A percentile compares a stretch with the other conserved stretches of the same genome.
Evolutionary conservation across 2,888 invertebrate genomes (phyloP).

Genomic region (Xanthorhoe spadicearia): DNA sequence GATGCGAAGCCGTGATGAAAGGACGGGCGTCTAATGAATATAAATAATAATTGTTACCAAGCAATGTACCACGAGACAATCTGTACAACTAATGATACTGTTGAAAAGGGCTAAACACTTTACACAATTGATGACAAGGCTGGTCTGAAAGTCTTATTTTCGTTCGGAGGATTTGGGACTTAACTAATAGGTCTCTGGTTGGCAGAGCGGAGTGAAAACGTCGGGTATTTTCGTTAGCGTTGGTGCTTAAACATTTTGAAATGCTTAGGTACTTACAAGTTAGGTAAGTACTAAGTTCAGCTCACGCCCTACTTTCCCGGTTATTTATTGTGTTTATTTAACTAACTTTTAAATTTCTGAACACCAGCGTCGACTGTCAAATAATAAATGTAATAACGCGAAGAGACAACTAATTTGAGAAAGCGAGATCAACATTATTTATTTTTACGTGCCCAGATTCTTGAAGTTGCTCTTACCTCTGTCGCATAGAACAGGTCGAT

Average conservation of each 20-base stretch:
- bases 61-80: conserved; percentile 61
- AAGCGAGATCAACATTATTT: background rate
- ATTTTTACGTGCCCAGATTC: background rate
- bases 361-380: background rate
- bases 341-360: conserved; percentile 2
- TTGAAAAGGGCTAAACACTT: conserved; percentile 35
- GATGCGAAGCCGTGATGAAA: conserved; percentile 69
- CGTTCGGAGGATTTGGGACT: conserved; percentile 15
- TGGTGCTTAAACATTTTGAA: conserved; percentile 10
- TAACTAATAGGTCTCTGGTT: conserved; percentile 19
- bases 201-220: conserved; percentile 12
- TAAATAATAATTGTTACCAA: conserved; percentile 71
- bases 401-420: background rate
- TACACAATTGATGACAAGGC: conserved; percentile 18
- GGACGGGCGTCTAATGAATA: conserved; percentile 72
- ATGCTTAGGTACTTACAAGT: conserved; percentile 1
- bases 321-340: background rate
- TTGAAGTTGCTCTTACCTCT: conserved; percentile 1
- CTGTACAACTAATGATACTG: conserved; percentile 46
- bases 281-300: conserved; percentile 8
- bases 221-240: conserved; percentile 3
- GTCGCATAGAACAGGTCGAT: conserved; percentile 18
- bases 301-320: conserved; percentile 2
- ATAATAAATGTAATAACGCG: background rate
- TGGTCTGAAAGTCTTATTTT: conserved; percentile 16